Percentiles rank a stretch among this genome's conserved stretches.
These are phyloP conservation scores for Taphrorychus bicolor DNA, from an alignment of 2,888 invertebrate species.

Conservation along the genomic window DNA sequence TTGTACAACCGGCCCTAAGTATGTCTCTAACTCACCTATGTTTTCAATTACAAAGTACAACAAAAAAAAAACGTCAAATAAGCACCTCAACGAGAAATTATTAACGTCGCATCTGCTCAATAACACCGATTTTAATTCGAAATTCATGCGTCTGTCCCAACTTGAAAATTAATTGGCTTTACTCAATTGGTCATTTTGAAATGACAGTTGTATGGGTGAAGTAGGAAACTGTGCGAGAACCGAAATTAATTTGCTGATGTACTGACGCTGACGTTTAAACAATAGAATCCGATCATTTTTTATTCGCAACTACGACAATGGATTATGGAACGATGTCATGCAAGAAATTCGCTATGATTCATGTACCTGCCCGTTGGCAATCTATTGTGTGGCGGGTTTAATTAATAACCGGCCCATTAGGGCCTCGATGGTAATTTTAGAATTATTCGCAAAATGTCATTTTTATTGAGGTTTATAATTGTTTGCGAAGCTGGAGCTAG, in stretches of 20 bases:
- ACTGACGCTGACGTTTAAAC: constrained; percentile 24
- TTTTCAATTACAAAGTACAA: too few relatives aligned
- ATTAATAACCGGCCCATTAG: neutral
- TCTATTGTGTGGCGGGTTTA: neutral
- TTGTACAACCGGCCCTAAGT: too few relatives aligned
- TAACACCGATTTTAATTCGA: constrained; percentile 5
- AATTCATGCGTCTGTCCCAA: constrained; percentile 1
- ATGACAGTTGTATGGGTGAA: constrained; percentile 26
- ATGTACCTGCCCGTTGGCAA: neutral
- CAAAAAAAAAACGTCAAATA: too few relatives aligned
- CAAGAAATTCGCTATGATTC: constrained; percentile 7
- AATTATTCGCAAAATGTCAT: neutral
- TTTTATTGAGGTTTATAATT: neutral
- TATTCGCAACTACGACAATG: constrained; percentile 3
- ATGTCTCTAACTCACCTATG: too few relatives aligned
- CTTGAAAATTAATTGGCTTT: constrained; percentile 25
- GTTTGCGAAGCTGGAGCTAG: too few relatives aligned
- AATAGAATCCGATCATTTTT: constrained; percentile 15
- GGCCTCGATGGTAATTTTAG: neutral
- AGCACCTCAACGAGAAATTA: neutral
- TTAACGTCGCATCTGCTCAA: neutral
- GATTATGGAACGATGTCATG: constrained; percentile 1
- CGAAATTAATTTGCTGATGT: constrained; percentile 29
- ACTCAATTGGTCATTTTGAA: constrained; percentile 26
- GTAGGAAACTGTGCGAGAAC: constrained; percentile 13